phyloP scores from a whole-genome alignment of 1,140 invertebrate genomes.

The Pseudomyrmex flavicornis region DNA sequence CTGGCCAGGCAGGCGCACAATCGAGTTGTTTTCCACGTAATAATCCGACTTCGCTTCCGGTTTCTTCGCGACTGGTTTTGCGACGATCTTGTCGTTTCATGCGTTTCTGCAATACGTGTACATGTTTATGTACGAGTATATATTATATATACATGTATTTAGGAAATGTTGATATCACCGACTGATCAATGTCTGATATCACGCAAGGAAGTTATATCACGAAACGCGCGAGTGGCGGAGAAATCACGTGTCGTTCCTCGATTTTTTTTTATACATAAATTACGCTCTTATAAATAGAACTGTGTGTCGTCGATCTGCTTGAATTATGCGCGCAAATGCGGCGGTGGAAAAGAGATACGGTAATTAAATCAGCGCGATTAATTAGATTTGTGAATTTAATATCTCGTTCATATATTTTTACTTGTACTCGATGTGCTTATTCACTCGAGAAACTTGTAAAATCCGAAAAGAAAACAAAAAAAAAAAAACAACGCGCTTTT shows the following conservation, averaged over 20 bases:
- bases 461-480: not conserved
- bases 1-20: slow-evolving; percentile 25
- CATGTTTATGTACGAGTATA: no score
- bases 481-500: not conserved
- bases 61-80: slow-evolving; percentile 59
- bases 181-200: slow-evolving; percentile 29
- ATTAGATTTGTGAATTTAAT: no score
- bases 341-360: not conserved
- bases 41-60: slow-evolving; percentile 59
- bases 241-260: not conserved
- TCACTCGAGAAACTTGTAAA: no score
- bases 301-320: not conserved
- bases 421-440: no score
- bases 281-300: not conserved
- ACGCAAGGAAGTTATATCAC: slow-evolving; percentile 1
- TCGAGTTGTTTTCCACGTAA: slow-evolving; percentile 51
- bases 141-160: no score
- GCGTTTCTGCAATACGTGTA: not conserved
- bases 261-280: slow-evolving; percentile 7
- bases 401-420: no score
- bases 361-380: not conserved
- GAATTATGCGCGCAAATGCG: not conserved
- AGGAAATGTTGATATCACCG: not conserved
- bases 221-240: not conserved
- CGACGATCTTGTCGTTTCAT: slow-evolving; percentile 12